phyloP scores from a whole-genome alignment of 1,140 invertebrate species.

The Brachionus koreanus region DNA sequence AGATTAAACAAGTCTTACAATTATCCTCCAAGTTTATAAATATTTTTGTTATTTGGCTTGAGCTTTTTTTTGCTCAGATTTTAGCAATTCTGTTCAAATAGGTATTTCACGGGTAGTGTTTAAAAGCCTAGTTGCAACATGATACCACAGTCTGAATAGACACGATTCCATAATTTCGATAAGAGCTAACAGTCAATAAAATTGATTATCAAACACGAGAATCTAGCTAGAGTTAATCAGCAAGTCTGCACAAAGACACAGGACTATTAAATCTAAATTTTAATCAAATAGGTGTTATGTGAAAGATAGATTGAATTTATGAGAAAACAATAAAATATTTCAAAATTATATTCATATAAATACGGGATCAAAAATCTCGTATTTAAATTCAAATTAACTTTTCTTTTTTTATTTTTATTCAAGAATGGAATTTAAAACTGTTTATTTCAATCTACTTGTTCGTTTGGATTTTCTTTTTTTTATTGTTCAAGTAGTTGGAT shows the following conservation, averaged over 20 bases:
- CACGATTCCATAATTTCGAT: not conserved
- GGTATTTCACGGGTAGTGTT: not conserved
- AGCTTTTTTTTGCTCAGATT: no score
- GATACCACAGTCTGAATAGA: not conserved
- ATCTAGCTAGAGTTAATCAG: not conserved
- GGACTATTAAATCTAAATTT: not conserved
- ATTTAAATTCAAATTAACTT: not conserved
- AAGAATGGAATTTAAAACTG: not conserved
- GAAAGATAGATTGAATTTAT: slow-evolving; percentile 11
- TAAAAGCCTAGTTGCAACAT: not conserved
- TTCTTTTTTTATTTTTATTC: not conserved
- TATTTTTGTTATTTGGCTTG: not conserved
- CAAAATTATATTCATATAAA: not conserved
- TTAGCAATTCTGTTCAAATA: not conserved
- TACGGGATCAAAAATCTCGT: not conserved
- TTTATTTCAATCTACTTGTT: slow-evolving; percentile 36
- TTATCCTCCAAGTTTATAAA: not conserved
- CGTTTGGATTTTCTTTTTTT: not conserved
- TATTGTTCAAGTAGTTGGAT: not conserved
- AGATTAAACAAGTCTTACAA: not conserved
- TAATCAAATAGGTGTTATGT: slow-evolving; percentile 2
- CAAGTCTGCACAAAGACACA: not conserved
- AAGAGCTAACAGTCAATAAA: slow-evolving; percentile 10
- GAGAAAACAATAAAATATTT: slow-evolving; percentile 18
- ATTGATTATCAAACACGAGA: slow-evolving; percentile 27